These are phyloP conservation scores for Hestina assimilis DNA, from an alignment of 1,140 invertebrate species.

Conservation along the genomic window DNA sequence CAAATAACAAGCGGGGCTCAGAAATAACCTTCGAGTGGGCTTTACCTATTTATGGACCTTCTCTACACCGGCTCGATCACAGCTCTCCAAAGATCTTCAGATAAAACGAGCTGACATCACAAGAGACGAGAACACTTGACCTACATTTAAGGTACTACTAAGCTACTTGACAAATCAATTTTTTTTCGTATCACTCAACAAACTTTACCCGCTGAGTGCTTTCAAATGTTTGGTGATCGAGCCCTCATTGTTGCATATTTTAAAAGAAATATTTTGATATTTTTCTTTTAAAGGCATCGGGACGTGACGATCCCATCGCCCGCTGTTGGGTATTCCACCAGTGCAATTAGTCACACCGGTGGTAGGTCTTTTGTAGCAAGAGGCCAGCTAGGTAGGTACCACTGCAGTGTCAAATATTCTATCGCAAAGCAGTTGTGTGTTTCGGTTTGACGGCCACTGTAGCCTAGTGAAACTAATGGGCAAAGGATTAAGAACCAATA, in stretches of 20 bases:
- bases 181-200: slow-evolving; percentile 42
- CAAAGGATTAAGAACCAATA: no score
- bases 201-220: slow-evolving; percentile 35
- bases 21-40: slow-evolving; percentile 15
- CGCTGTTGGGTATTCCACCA: no score
- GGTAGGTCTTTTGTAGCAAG: no score
- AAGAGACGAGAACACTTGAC: slow-evolving; percentile 37
- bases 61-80: slow-evolving; percentile 29
- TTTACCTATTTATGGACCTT: slow-evolving; percentile 37
- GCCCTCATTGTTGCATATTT: slow-evolving; percentile 15
- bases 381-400: no score
- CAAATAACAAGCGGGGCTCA: slow-evolving; percentile 16
- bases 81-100: slow-evolving; percentile 31
- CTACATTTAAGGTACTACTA: slow-evolving; percentile 40
- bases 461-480: no score
- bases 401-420: no score
- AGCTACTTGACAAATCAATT: slow-evolving; percentile 42
- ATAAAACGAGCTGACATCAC: slow-evolving; percentile 49
- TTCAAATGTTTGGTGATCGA: slow-evolving; percentile 34
- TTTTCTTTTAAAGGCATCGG: not conserved
- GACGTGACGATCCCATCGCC: no score
- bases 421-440: no score
- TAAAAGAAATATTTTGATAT: not conserved
- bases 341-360: no score
- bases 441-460: no score